Evolutionary conservation across 2,888 invertebrate species (phyloP).

Genomic region (Nezara viridula): DNA sequence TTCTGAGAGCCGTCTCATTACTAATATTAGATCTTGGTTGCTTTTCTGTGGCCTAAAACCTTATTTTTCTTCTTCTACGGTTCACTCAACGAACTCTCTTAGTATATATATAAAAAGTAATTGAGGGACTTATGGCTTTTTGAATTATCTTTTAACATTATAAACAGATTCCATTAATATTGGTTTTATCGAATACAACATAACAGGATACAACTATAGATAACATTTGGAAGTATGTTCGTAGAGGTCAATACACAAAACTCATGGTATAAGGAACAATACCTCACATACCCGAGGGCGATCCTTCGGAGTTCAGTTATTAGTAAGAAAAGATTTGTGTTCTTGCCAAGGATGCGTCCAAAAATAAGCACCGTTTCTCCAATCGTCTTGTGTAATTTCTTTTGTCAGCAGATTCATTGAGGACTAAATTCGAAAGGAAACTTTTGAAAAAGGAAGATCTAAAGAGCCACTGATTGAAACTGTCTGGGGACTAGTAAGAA

Average conservation of each 20-base stretch:
- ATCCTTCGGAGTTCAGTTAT: background rate
- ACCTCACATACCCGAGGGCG: background rate
- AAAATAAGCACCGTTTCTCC: background rate
- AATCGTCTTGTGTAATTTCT: slow-evolving; percentile 1
- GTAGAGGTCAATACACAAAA: background rate
- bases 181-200: background rate
- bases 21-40: too few relatives aligned
- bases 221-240: background rate
- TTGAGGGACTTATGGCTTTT: too few relatives aligned
- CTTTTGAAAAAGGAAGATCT: background rate
- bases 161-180: background rate
- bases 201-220: background rate
- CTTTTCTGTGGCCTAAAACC: too few relatives aligned
- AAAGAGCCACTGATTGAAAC: background rate
- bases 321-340: background rate
- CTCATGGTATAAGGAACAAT: background rate
- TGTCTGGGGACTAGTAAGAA: background rate
- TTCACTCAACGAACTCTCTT: too few relatives aligned
- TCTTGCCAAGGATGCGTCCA: background rate
- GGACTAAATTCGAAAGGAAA: background rate
- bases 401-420: background rate
- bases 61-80: too few relatives aligned
- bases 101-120: too few relatives aligned
- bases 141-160: background rate
- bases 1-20: too few relatives aligned